A percentile compares a stretch with the other conserved stretches of the same genome.
phyloP scores from a whole-genome alignment of 2,113 vertebrate genomes.

The Nothocercus julius region DNA sequence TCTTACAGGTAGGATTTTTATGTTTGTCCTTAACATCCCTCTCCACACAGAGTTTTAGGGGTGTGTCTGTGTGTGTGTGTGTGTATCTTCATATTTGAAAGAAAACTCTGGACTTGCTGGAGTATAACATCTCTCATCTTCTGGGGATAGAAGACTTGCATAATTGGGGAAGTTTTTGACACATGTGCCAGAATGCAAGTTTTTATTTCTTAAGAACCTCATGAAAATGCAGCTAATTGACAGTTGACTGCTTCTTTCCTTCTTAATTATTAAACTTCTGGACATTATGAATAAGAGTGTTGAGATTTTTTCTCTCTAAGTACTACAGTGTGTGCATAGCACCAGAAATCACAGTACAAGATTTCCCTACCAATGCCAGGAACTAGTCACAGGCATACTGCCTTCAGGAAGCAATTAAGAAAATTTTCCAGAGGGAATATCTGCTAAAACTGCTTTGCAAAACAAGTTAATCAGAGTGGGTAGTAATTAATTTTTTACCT shows the following conservation, averaged over 20 bases:
- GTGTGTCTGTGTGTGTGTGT: too few relatives aligned
- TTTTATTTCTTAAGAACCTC: background rate
- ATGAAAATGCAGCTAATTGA: constrained; percentile 34
- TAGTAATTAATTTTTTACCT: constrained; percentile 17
- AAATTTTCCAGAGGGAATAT: background rate
- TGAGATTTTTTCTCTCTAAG: constrained; percentile 4
- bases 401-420: constrained; percentile 47
- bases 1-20: background rate
- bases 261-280: constrained; percentile 33
- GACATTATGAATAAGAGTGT: background rate
- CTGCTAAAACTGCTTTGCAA: constrained; percentile 22
- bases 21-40: background rate
- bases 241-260: constrained; percentile 7
- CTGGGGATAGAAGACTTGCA: background rate
- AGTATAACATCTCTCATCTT: background rate
- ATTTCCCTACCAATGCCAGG: constrained; percentile 24
- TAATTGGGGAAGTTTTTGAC: background rate
- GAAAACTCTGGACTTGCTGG: background rate
- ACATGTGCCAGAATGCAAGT: background rate
- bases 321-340: background rate
- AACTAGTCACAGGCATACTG: background rate
- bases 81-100: background rate
- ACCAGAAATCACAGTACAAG: constrained; percentile 28
- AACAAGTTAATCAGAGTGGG: constrained; percentile 38
- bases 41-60: background rate